Conservation (phyloP, 2,888 invertebrate species). For the Oxycera nigricornis region DNA sequence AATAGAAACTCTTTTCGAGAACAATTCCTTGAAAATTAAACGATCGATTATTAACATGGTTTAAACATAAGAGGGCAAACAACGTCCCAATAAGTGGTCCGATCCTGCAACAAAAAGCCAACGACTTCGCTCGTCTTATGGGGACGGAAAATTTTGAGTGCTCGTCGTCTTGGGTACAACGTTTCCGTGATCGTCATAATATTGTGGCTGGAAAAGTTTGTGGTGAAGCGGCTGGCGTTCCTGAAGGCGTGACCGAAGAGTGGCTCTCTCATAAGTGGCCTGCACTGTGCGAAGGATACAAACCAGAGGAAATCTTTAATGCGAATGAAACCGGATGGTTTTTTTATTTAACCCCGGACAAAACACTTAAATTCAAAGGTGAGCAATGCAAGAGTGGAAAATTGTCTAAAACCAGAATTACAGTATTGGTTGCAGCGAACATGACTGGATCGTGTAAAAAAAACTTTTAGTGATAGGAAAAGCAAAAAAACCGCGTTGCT, state of each 20-base stretch:
- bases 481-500: constrained; percentile 53
- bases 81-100: constrained; percentile 38
- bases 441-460: constrained; percentile 53
- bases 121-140: constrained; percentile 19
- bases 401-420: constrained; percentile 54
- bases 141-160: constrained; percentile 32
- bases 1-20: constrained; percentile 11
- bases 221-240: constrained; percentile 51
- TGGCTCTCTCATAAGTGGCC: constrained; percentile 50
- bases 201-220: constrained; percentile 50
- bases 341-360: constrained; percentile 50
- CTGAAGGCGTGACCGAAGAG: constrained; percentile 47
- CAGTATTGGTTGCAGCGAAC: constrained; percentile 53
- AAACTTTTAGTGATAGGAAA: constrained; percentile 54
- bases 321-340: constrained; percentile 52
- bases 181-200: constrained; percentile 47
- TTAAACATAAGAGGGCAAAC: constrained; percentile 36
- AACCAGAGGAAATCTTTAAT: constrained; percentile 51
- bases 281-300: constrained; percentile 50
- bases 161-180: constrained; percentile 42
- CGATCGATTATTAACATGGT: constrained; percentile 28
- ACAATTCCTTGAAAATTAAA: constrained; percentile 3
- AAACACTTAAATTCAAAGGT: constrained; percentile 51
- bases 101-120: constrained; percentile 39
- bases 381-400: constrained; percentile 54